These are phyloP conservation scores for Agrochola lota DNA, from an alignment of 2,888 invertebrate species.

Conservation along the genomic window DNA sequence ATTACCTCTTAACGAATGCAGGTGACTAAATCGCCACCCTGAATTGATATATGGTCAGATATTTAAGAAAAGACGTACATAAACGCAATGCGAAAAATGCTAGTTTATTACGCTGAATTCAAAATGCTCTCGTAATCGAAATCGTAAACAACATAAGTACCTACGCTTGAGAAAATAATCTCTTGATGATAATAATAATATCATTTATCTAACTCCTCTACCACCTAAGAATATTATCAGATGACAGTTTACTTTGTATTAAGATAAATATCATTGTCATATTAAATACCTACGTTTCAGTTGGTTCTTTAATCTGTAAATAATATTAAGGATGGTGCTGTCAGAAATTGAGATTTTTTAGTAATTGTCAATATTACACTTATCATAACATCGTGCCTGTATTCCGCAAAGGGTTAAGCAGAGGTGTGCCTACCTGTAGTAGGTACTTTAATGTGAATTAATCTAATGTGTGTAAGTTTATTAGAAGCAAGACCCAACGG, in stretches of 20 bases:
- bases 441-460: no score
- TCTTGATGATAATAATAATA: slow-evolving; percentile 35
- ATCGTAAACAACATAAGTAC: slow-evolving; percentile 17
- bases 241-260: slow-evolving; percentile 41
- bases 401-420: no score
- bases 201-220: slow-evolving; percentile 29
- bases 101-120: not conserved
- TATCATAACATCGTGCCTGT: no score
- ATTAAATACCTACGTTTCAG: slow-evolving; percentile 1
- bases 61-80: no score
- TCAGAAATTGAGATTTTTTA: not conserved
- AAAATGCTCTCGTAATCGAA: not conserved
- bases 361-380: not conserved
- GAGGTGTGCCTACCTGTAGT: no score
- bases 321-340: not conserved
- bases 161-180: slow-evolving; percentile 30
- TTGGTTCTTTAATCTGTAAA: slow-evolving; percentile 11
- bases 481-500: no score
- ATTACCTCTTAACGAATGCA: not conserved
- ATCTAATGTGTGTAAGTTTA: no score
- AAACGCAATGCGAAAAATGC: not conserved
- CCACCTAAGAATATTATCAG: slow-evolving; percentile 35
- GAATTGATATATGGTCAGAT: not conserved
- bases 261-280: slow-evolving; percentile 47
- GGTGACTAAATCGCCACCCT: not conserved